Base-by-base conservation (phyloP, 2,888 invertebrate genomes). In the Frankliniella intonsa region DNA sequence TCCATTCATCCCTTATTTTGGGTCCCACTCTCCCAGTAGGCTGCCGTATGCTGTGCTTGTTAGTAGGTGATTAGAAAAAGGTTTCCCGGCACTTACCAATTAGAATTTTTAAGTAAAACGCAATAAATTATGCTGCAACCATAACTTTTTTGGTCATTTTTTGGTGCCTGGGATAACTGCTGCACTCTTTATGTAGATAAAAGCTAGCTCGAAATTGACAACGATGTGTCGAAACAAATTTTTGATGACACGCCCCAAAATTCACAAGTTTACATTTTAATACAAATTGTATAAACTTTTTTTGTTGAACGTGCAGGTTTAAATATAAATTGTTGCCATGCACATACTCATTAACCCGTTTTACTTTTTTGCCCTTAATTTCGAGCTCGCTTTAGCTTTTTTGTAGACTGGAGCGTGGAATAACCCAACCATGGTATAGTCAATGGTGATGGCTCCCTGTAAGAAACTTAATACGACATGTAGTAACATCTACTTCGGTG, bases 401-500 rank as follows among this genome's bases (percentile, higher is more conserved):
- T 12, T 76, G 69, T 76, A 76, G 69, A 76, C 25, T 12, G 25
- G 69, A 76, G 69, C 55, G 17, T 14, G 17, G 55, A 19, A 25
- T 76, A 12, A 25, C 69, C 69, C 69, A 76, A 76, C 22, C 69
- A 12, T 76, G 69, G 22, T 19, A 76, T 12, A 76, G 69, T 25
- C 25, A 12, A 25, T 5, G 25, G 25, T n/a, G 12, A 76, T 25
- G 5, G 38, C 38, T 38, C 38, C 38, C 38, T 38, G 38, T 3
- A 38, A 38, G 5, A 38, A 5, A 38, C 3, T 38, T 3, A 38
- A 5, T 38, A 5, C 5, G 5, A 38, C 38, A 38, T 38, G 83
- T 83, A 83, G 82, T 83, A 76, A 81, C 81, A 51, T 55, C 22
- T 81, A 80, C 81, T 80, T 19, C 81, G 17, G 62, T 82, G 81